Evolutionary conservation across 2,888 invertebrate genomes (phyloP).

Genomic region (Suillia variegata): DNA sequence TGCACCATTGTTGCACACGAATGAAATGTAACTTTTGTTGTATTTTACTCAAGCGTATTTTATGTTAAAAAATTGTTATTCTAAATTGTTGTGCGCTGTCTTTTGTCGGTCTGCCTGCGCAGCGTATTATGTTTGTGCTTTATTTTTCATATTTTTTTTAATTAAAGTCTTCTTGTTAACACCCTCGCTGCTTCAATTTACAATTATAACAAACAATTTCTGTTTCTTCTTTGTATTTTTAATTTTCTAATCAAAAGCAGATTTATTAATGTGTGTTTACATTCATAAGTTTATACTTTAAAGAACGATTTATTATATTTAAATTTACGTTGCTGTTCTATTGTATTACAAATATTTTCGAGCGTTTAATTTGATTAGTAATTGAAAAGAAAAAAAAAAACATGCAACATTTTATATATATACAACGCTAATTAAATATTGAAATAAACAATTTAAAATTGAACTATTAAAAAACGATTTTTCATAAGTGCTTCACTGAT

Average conservation of each 20-base stretch:
- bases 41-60: too few relatives aligned
- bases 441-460: conserved; percentile 12
- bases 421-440: conserved; percentile 13
- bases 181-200: too few relatives aligned
- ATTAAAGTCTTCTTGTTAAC: neutral
- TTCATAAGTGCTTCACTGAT: neutral
- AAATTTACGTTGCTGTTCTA: conserved; percentile 4
- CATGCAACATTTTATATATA: conserved; percentile 24
- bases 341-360: conserved; percentile 13
- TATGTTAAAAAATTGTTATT: too few relatives aligned
- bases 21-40: conserved; percentile 19
- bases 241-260: neutral
- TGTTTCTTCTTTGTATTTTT: too few relatives aligned
- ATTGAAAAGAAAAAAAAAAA: conserved; percentile 10
- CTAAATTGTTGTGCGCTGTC: too few relatives aligned
- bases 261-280: conserved; percentile 13
- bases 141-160: neutral
- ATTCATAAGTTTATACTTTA: conserved; percentile 19
- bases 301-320: neutral
- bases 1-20: conserved; percentile 15
- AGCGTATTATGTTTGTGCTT: conserved; percentile 8
- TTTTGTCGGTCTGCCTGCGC: conserved; percentile 13
- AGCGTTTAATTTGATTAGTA: conserved; percentile 5
- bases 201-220: too few relatives aligned
- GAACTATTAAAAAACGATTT: neutral